Percentiles rank a stretch among this genome's conserved stretches.
phyloP scores from a whole-genome alignment of 1,140 invertebrate species.

The Aphaenogaster floridana region DNA sequence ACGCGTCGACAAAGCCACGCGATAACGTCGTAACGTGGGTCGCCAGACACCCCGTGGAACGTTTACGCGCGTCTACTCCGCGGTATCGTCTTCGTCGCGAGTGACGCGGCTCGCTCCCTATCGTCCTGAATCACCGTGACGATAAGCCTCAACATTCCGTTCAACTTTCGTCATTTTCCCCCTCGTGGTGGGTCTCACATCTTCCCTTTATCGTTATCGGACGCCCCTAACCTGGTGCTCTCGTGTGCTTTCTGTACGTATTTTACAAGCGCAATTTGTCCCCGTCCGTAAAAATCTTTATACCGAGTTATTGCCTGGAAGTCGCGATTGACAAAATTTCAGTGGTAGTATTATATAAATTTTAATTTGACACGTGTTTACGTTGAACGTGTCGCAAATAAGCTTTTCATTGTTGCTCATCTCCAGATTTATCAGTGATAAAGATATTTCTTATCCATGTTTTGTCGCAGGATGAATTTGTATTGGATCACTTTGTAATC shows the following conservation, averaged over 20 bases:
- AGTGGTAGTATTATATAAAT: not conserved
- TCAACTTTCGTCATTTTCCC: conserved; percentile 37
- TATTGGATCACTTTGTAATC: not conserved
- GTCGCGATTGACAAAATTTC: not conserved
- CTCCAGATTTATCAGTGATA: not conserved
- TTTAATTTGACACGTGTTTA: not conserved
- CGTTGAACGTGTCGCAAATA: not conserved
- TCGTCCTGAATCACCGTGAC: conserved; percentile 5
- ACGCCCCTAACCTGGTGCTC: conserved; percentile 50
- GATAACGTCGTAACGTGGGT: not conserved
- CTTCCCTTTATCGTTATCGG: conserved; percentile 39
- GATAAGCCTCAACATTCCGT: conserved; percentile 59
- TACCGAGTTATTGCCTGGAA: not conserved
- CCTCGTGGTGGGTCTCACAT: conserved; percentile 8
- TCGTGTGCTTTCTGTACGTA: not conserved
- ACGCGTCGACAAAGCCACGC: not conserved
- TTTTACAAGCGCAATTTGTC: not conserved
- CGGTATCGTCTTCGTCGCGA: not conserved
- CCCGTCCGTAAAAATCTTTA: not conserved
- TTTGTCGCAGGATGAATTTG: not conserved
- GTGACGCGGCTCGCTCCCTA: not conserved
- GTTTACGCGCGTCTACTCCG: conserved; percentile 9
- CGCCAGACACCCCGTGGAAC: not conserved
- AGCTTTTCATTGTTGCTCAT: not conserved
- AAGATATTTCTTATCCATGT: too few species aligned